Evolutionary conservation across 2,888 invertebrate species (phyloP), one percentile per base, ranked within the genome.

Genomic region (Parasteatoda lunata): DNA sequence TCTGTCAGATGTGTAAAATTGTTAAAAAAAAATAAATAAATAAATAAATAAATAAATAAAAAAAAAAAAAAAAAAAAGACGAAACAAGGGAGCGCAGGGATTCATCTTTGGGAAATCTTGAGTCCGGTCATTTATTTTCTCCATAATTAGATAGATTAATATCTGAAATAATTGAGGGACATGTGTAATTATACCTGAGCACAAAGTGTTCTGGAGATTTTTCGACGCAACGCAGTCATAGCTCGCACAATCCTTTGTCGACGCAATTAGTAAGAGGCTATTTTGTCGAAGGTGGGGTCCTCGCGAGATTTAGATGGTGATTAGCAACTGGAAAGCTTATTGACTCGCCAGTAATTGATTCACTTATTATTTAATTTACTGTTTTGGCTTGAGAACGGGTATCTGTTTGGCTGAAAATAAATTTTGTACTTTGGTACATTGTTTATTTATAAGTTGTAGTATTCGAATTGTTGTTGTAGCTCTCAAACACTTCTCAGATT

Each of bases 111-210:
- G 5, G 59, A n/a, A 59, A 59, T 13, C 72, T 48, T n/a, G 65
- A 65, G 52, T 52, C 73, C 71, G 54, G 66, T 77, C 84, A 52
- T 77, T 84, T 70, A 72, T 84, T 71, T 76, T 79, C 48, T 59
- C 45, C 70, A 80, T 81, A 81, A 86, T 81, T 81, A 79, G 71
- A 52, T 30, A 80, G 85, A 81, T 86, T 86, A 66, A 86, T 77
- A 80, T 80, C 80, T 72, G 71, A 76, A 80, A 76, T 86, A 86
- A 86, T 86, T 77, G 54, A 45, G n/a, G n/a, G 69, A 69, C 77
- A 52, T 9, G 15, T 13, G 51, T 77, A 77, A 77, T 77, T 69
- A 77, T 77, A 69, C 54, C 59, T 45, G 11, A 49, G 48, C 11
- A 52, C 47, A 30, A 49, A 72, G 13, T 6, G 13, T 30, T 75